phyloP scores from a whole-genome alignment of 2,797 vertebrate genomes.

The Catamblyrhynchus diadema region DNA sequence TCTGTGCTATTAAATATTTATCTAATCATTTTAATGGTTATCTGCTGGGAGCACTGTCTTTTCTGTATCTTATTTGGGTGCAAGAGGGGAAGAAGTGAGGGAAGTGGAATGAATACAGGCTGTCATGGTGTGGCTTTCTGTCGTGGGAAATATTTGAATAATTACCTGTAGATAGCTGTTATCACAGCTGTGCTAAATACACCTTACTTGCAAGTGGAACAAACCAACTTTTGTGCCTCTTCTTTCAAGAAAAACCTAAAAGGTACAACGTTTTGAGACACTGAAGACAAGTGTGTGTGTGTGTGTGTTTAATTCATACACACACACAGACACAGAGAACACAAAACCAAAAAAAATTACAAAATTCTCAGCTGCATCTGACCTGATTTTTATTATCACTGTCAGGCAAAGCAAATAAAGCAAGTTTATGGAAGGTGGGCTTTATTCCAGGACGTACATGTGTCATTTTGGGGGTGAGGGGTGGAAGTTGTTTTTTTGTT shows the following conservation, averaged over 20 bases:
- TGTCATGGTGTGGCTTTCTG: not conserved
- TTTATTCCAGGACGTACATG: not conserved
- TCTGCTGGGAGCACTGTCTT: not conserved
- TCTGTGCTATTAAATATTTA: conserved; percentile 4
- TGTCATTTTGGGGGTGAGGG: not conserved
- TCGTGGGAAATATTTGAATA: not conserved
- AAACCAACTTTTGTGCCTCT: not conserved
- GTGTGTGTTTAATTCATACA: not conserved
- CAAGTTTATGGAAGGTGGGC: not conserved
- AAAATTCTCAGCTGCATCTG: not conserved
- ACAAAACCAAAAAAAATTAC: not conserved
- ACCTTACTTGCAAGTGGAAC: not conserved
- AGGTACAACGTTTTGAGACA: not conserved
- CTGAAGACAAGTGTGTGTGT: not conserved
- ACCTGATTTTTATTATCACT: not conserved
- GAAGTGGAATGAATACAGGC: not conserved
- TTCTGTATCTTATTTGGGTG: not conserved
- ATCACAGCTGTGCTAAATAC: not conserved
- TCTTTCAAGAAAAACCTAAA: not conserved
- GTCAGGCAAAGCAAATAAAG: not conserved
- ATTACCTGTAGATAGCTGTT: not conserved
- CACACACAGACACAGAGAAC: not conserved
- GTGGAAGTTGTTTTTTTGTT: not conserved
- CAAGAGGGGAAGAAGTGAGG: not conserved
- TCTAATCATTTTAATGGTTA: not conserved